Percentiles rank a stretch among this genome's conserved stretches.
These are phyloP conservation scores for Empis livida DNA, from an alignment of 2,888 invertebrate genomes.

Conservation along the genomic window DNA sequence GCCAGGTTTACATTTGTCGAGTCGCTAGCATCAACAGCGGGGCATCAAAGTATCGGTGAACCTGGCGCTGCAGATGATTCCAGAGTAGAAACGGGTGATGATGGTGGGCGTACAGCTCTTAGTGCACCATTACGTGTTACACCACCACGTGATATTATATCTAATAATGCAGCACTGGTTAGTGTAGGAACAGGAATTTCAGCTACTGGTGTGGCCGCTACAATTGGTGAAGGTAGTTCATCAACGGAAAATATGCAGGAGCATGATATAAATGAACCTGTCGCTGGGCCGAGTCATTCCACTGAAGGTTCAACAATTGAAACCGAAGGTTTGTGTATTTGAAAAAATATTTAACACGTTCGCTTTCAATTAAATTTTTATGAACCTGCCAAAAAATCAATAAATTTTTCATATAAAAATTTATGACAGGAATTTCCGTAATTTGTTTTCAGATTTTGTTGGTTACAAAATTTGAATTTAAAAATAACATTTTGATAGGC, in stretches of 20 bases:
- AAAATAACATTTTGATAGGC: too few relatives aligned
- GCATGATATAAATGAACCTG: constrained; percentile 13
- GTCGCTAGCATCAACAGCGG: constrained; percentile 30
- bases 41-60: constrained; percentile 22
- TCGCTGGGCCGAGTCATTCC: constrained; percentile 19
- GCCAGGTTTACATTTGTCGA: constrained; percentile 55
- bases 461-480: too few relatives aligned
- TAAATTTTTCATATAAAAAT: too few relatives aligned
- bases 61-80: constrained; percentile 14
- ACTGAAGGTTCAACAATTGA: constrained; percentile 9
- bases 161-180: constrained; percentile 19
- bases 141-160: too few relatives aligned
- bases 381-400: too few relatives aligned
- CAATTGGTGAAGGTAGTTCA: constrained; percentile 9
- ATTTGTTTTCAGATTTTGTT: too few relatives aligned
- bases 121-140: background rate
- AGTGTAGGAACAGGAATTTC: background rate
- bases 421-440: too few relatives aligned
- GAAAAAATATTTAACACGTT: background rate
- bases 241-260: constrained; percentile 20
- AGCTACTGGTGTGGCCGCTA: too few relatives aligned
- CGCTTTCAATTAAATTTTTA: background rate
- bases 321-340: constrained; percentile 6
- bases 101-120: background rate
- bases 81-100: constrained; percentile 11